Conservation (phyloP, 2,888 invertebrate species). For the Andrena dorsata region DNA sequence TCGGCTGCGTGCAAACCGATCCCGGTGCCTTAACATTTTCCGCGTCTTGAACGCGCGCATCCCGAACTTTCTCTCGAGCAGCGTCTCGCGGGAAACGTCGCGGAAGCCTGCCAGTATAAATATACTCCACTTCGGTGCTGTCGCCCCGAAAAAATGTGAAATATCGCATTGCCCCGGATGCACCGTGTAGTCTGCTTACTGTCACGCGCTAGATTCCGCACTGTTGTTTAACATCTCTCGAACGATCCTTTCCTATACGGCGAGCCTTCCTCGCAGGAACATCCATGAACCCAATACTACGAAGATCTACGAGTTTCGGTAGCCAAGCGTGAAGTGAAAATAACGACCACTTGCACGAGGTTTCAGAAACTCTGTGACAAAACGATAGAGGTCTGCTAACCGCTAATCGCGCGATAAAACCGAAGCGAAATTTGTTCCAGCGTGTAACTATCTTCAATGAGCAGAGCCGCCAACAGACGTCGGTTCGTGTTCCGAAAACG, state of each 20-base stretch:
- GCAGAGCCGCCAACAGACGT: neutral
- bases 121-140: conserved; percentile 31
- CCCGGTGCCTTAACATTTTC: conserved; percentile 52
- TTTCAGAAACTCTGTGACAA: too few species aligned
- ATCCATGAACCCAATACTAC: neutral
- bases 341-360: too few species aligned
- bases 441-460: conserved; percentile 2
- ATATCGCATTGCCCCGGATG: conserved; percentile 3
- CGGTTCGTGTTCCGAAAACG: neutral
- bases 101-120: conserved; percentile 29
- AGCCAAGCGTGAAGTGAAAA: too few species aligned
- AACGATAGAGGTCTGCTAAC: neutral
- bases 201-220: conserved; percentile 11
- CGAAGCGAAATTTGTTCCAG: conserved; percentile 3
- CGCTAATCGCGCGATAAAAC: neutral
- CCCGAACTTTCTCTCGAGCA: conserved; percentile 40
- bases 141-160: conserved; percentile 44
- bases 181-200: neutral
- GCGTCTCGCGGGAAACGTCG: conserved; percentile 36
- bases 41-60: conserved; percentile 50
- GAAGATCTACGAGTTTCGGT: too few species aligned
- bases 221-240: conserved; percentile 6
- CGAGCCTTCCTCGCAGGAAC: neutral
- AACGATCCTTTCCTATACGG: neutral
- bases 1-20: conserved; percentile 41